These are phyloP conservation scores for Platalea minor DNA, from an alignment of 2,797 vertebrate species.

Conservation along the genomic window DNA sequence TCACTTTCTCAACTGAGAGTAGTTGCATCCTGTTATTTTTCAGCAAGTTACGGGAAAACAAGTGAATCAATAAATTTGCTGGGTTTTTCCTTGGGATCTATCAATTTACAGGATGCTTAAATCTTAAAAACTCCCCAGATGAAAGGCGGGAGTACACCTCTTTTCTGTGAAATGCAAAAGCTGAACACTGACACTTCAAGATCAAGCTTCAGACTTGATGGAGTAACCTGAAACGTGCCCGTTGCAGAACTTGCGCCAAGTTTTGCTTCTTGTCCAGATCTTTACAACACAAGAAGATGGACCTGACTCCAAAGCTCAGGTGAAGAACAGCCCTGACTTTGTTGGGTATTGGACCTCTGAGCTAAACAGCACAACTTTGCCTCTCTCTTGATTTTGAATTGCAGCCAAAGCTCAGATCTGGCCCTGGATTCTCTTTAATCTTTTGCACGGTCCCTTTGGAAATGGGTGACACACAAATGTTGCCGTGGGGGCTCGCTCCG, in stretches of 20 bases:
- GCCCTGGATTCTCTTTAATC: neutral
- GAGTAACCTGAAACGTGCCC: neutral
- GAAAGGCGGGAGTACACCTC: neutral
- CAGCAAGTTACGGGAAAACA: neutral
- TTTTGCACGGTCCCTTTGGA: neutral
- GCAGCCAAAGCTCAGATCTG: neutral
- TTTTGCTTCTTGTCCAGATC: neutral
- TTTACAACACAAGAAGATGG: neutral
- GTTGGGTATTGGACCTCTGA: neutral
- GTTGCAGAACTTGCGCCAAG: neutral
- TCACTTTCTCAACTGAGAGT: neutral
- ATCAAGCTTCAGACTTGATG: neutral
- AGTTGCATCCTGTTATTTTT: neutral
- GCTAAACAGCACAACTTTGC: too few species aligned
- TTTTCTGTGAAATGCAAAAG: neutral
- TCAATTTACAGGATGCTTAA: neutral
- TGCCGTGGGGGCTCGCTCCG: rapidly evolving
- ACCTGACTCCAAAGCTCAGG: neutral
- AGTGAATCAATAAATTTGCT: neutral
- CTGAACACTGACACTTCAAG: neutral
- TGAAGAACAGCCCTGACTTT: neutral
- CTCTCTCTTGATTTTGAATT: neutral
- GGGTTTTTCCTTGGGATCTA: neutral
- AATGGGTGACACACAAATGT: too few species aligned
- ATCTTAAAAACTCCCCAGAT: neutral